phyloP scores from a whole-genome alignment of 1,140 invertebrate genomes.

The Nymphalis io region DNA sequence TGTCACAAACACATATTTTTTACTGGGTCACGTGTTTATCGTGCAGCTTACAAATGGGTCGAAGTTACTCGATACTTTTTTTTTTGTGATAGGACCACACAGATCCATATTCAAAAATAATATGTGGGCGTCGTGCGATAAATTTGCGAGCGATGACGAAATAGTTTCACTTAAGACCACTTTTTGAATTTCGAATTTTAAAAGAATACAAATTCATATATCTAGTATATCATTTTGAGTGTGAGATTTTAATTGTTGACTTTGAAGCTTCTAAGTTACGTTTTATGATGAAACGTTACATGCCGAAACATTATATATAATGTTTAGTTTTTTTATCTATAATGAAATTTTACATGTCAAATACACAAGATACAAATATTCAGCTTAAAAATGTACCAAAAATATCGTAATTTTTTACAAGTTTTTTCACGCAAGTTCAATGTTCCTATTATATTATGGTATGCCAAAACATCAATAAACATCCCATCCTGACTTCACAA shows the following conservation, averaged over 20 bases:
- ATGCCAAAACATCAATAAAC: slow-evolving; percentile 12
- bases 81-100: slow-evolving; percentile 45
- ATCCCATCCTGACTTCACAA: slow-evolving; percentile 36
- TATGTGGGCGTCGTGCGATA: slow-evolving; percentile 41
- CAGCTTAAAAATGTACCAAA: too few relatives aligned
- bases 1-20: slow-evolving; percentile 5
- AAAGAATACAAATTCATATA: too few relatives aligned
- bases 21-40: slow-evolving; percentile 32
- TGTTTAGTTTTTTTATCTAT: too few relatives aligned
- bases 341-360: too few relatives aligned
- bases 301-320: too few relatives aligned
- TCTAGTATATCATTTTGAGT: too few relatives aligned
- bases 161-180: slow-evolving; percentile 9
- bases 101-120: slow-evolving; percentile 19
- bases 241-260: neutral
- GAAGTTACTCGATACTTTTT: slow-evolving; percentile 44
- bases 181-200: too few relatives aligned
- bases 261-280: neutral
- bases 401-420: neutral
- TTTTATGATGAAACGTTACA: too few relatives aligned
- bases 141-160: slow-evolving; percentile 36
- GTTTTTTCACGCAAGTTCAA: neutral
- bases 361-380: too few relatives aligned
- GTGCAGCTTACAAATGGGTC: slow-evolving; percentile 23
- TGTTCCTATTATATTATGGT: neutral